Conservation (phyloP, 2,797 vertebrate species). For the Parambassis ranga region DNA sequence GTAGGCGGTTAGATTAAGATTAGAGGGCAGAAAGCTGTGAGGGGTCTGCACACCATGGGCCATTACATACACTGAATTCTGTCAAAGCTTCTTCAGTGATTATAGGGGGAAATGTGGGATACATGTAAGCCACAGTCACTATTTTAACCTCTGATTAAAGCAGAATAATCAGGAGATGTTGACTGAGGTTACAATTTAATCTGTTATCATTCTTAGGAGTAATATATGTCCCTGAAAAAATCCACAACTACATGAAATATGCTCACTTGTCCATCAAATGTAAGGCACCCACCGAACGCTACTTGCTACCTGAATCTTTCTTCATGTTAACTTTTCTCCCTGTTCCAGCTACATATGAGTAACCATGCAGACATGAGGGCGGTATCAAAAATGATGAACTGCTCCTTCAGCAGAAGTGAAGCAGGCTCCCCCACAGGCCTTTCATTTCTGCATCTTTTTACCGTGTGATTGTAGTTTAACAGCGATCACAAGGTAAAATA, state of each 20-base stretch:
- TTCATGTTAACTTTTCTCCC: neutral
- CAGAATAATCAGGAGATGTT: neutral
- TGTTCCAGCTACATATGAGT: slow-evolving; percentile 3
- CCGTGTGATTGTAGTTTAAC: slow-evolving; percentile 12
- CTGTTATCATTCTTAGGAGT: neutral
- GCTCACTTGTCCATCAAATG: neutral
- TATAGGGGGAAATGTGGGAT: slow-evolving; percentile 37
- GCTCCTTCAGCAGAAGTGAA: slow-evolving; percentile 15
- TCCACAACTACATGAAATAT: too few relatives aligned
- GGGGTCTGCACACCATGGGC: slow-evolving; percentile 1
- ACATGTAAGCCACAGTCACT: slow-evolving; percentile 33
- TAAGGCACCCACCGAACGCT: neutral
- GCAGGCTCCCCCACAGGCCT: slow-evolving; percentile 8
- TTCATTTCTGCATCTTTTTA: slow-evolving; percentile 23
- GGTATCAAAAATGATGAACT: slow-evolving; percentile 7
- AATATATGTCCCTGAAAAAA: slow-evolving; percentile 7
- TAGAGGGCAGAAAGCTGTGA: slow-evolving; percentile 36
- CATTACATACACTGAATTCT: slow-evolving; percentile 35
- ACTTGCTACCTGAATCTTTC: neutral
- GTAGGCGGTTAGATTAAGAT: slow-evolving; percentile 45
- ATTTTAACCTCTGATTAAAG: slow-evolving; percentile 32
- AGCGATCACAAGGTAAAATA: slow-evolving; percentile 2
- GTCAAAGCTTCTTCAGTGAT: slow-evolving; percentile 18
- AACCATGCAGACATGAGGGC: neutral
- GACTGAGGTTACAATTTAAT: slow-evolving; percentile 7